A percentile compares a stretch with the other conserved stretches of the same genome.
phyloP scores from a whole-genome alignment of 2,888 invertebrate species.

The Hydropsyche betteni region DNA sequence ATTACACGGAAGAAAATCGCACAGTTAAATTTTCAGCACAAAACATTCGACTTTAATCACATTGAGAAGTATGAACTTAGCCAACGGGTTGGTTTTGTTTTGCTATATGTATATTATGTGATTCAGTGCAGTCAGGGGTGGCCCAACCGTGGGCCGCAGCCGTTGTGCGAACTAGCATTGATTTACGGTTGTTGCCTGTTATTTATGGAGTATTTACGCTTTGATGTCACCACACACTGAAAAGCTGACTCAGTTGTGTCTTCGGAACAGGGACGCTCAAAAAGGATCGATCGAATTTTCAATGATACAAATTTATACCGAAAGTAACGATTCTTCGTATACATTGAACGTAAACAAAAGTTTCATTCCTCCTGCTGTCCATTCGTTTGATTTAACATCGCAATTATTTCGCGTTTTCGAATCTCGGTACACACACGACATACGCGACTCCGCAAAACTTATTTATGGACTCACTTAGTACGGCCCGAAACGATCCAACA shows the following conservation, averaged over 20 bases:
- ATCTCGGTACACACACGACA: slow-evolving; percentile 17
- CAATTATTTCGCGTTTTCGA: slow-evolving; percentile 43
- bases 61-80: too few species aligned
- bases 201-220: slow-evolving; percentile 47
- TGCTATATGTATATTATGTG: neutral
- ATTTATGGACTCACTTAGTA: slow-evolving; percentile 41
- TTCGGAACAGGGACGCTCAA: slow-evolving; percentile 29
- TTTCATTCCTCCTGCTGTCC: slow-evolving; percentile 28
- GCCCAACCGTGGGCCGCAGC: slow-evolving; percentile 40
- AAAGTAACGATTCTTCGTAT: too few species aligned
- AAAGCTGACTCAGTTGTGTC: slow-evolving; percentile 29
- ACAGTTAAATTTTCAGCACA: too few species aligned
- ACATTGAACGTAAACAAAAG: neutral
- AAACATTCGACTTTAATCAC: too few species aligned
- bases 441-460: slow-evolving; percentile 15
- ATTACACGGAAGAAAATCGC: too few species aligned
- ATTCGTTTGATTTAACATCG: slow-evolving; percentile 43
- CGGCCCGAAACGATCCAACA: slow-evolving; percentile 24
- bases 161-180: slow-evolving; percentile 38
- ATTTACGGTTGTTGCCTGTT: slow-evolving; percentile 41
- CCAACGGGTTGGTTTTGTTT: neutral
- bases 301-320: too few species aligned
- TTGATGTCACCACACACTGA: slow-evolving; percentile 43
- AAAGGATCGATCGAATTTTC: too few species aligned
- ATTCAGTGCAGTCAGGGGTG: slow-evolving; percentile 28